phyloP scores from a whole-genome alignment of 2,797 vertebrate genomes.

The Danio albolineatus region DNA sequence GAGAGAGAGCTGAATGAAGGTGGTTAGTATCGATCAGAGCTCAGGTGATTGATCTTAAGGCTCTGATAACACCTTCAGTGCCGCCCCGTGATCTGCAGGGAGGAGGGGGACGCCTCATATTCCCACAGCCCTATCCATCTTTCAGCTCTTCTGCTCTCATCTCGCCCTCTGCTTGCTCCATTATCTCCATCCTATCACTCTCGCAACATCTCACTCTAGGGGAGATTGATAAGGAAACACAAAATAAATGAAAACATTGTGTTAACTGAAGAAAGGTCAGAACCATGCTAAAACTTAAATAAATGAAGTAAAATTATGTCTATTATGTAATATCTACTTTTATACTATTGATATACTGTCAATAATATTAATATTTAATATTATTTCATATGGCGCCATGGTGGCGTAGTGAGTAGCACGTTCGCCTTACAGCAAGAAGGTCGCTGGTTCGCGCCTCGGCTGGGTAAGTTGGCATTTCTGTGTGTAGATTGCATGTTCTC shows the following conservation, averaged over 20 bases:
- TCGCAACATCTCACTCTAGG: background rate
- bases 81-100: constrained; percentile 40
- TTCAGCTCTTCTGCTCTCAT: constrained; percentile 12
- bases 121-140: constrained; percentile 39
- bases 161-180: background rate
- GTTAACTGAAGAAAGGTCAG: too few relatives aligned
- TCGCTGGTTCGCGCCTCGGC: too few relatives aligned
- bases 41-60: constrained; percentile 54
- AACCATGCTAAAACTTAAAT: too few relatives aligned
- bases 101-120: constrained; percentile 23
- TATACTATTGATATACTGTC: too few relatives aligned
- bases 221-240: background rate
- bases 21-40: constrained; percentile 74
- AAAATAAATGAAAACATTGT: background rate
- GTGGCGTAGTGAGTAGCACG: too few relatives aligned
- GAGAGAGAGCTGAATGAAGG: constrained; percentile 72
- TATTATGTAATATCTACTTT: too few relatives aligned
- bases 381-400: too few relatives aligned
- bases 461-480: too few relatives aligned
- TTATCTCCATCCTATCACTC: constrained; percentile 4
- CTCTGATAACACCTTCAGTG: constrained; percentile 42
- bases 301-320: background rate
- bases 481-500: too few relatives aligned
- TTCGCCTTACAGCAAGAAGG: too few relatives aligned
- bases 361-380: too few relatives aligned